Conservation (phyloP, 2,797 vertebrate species). For the Thunnus albacares region DNA sequence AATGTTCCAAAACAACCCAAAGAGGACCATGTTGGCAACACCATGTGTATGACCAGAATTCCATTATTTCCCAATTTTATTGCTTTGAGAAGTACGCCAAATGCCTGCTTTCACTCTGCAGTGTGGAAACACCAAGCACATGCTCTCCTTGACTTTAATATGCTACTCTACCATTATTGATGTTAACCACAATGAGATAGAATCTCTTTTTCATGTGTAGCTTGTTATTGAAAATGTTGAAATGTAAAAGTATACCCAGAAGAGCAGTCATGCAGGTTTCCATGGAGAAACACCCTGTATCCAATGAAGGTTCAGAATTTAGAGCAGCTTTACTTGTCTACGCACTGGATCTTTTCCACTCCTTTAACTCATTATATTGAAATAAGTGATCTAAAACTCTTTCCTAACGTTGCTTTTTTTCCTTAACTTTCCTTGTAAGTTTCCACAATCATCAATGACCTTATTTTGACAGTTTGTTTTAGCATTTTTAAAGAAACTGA, state of each 20-base stretch:
- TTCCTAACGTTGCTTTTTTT: neutral
- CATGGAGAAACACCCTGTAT: slow-evolving; percentile 8
- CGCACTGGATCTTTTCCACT: neutral
- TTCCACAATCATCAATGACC: neutral
- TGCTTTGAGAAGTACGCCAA: slow-evolving; percentile 43
- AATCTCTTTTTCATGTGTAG: slow-evolving; percentile 52
- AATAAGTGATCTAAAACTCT: slow-evolving; percentile 24
- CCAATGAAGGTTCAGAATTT: neutral
- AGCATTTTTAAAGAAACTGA: neutral
- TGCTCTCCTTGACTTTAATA: slow-evolving; percentile 36
- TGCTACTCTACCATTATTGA: slow-evolving; percentile 34
- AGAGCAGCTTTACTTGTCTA: neutral
- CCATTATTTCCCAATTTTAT: slow-evolving; percentile 49
- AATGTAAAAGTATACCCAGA: neutral
- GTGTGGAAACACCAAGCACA: slow-evolving; percentile 56
- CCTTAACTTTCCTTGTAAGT: neutral
- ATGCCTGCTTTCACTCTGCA: slow-evolving; percentile 56
- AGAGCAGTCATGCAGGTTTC: slow-evolving; percentile 20
- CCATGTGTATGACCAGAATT: slow-evolving; percentile 35
- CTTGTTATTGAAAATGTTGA: slow-evolving; percentile 36
- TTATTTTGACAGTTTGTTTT: neutral
- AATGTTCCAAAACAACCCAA: slow-evolving; percentile 68
- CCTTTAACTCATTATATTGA: slow-evolving; percentile 6
- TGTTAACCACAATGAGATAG: slow-evolving; percentile 40
- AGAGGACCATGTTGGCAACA: slow-evolving; percentile 17